phyloP scores from a whole-genome alignment of 2,888 invertebrate species.

The Deladenus siricidicola region DNA sequence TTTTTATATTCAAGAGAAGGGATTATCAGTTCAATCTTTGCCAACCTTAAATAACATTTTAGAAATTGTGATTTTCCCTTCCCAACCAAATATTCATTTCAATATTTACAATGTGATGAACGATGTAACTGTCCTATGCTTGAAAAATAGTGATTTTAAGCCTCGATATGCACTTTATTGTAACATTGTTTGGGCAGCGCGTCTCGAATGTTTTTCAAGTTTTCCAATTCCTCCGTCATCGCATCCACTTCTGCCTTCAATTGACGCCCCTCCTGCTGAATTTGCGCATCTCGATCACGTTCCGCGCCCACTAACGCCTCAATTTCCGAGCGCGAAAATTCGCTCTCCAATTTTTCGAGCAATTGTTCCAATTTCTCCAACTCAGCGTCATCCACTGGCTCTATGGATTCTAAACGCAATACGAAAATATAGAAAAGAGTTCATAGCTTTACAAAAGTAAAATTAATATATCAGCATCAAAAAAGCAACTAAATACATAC shows the following conservation, averaged over 20 bases:
- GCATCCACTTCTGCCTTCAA: slow-evolving; percentile 28
- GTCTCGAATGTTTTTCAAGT: slow-evolving; percentile 71
- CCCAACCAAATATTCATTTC: too few relatives aligned
- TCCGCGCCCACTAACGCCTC: neutral
- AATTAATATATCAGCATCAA: neutral
- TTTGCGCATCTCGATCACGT: slow-evolving; percentile 2
- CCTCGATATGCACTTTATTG: slow-evolving; percentile 56
- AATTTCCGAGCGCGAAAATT: neutral
- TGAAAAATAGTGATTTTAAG: too few relatives aligned
- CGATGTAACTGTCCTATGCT: too few relatives aligned
- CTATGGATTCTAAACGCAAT: slow-evolving; percentile 39
- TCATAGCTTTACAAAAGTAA: neutral
- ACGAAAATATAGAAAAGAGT: neutral
- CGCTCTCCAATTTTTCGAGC: slow-evolving; percentile 38
- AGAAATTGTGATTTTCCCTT: too few relatives aligned
- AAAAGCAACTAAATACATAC: neutral
- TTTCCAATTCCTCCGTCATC: slow-evolving; percentile 25
- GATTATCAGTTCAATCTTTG: too few relatives aligned
- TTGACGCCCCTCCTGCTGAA: slow-evolving; percentile 6
- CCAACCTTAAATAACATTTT: too few relatives aligned
- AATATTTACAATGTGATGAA: too few relatives aligned
- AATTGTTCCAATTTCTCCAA: slow-evolving; percentile 54
- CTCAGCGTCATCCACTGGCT: slow-evolving; percentile 45
- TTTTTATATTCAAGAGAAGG: too few relatives aligned
- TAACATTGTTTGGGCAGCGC: slow-evolving; percentile 72